Evolutionary conservation across 2,888 invertebrate genomes (phyloP).

Genomic region (Monochamus alternatus): DNA sequence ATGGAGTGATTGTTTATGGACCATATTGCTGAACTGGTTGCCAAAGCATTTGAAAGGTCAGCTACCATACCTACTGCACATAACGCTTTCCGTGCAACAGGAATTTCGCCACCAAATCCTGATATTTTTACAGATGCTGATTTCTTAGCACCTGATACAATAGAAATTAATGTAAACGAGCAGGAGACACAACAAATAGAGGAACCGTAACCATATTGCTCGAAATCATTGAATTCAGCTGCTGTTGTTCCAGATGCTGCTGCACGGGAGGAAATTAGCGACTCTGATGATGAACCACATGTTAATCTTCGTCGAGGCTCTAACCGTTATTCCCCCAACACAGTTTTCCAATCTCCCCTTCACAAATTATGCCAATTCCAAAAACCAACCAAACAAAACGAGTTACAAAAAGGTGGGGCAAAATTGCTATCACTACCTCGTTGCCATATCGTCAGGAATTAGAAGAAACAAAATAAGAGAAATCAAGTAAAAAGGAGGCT

Average conservation of each 20-base stretch:
- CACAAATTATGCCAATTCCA: conserved; percentile 25
- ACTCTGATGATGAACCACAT: conserved; percentile 12
- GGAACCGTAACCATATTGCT: conserved; percentile 8
- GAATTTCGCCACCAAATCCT: conserved; percentile 11
- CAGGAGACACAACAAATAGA: neutral
- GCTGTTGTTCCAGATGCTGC: conserved; percentile 4
- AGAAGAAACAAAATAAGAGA: conserved; percentile 14
- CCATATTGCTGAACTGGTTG: conserved; percentile 50
- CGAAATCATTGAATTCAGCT: conserved; percentile 13
- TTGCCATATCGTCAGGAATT: conserved; percentile 16
- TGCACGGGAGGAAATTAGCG: conserved; percentile 12
- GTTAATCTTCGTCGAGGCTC: neutral
- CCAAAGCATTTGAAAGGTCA: conserved; percentile 48
- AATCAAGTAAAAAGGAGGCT: conserved; percentile 20
- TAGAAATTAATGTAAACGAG: neutral
- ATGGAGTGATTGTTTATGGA: conserved; percentile 53
- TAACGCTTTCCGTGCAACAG: conserved; percentile 12
- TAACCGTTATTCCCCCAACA: neutral
- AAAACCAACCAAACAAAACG: conserved; percentile 17
- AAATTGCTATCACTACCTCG: conserved; percentile 16
- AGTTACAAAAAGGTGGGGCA: conserved; percentile 19
- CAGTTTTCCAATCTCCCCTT: conserved; percentile 7
- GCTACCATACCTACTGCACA: conserved; percentile 17
- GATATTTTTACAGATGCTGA: conserved; percentile 11
- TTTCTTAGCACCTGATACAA: conserved; percentile 12